Conservation (phyloP, 2,113 vertebrate species). For the Barbus barbus region DNA sequence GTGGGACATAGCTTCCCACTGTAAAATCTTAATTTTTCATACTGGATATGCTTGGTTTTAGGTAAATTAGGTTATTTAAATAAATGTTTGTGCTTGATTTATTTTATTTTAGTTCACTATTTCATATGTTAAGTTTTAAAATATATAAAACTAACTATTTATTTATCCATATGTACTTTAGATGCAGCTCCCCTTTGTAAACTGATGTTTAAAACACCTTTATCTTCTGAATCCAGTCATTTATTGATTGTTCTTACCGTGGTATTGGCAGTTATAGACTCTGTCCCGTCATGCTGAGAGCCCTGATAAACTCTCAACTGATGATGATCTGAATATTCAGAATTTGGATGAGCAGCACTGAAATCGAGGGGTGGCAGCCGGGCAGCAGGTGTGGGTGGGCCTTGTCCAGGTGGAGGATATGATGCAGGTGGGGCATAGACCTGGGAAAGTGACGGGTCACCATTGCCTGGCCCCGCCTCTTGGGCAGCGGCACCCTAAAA, state of each 20-base stretch:
- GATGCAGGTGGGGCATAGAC: conserved; percentile 76
- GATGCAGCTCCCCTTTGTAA: neutral
- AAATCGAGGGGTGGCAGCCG: conserved; percentile 76
- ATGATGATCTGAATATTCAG: conserved; percentile 76
- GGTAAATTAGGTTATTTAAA: neutral
- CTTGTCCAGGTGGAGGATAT: conserved; percentile 75
- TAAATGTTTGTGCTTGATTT: conserved; percentile 33
- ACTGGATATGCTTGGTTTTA: neutral
- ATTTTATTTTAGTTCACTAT: neutral
- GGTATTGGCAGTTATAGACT: conserved; percentile 63
- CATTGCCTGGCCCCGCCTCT: conserved; percentile 71
- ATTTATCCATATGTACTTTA: neutral
- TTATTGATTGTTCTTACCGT: conserved; percentile 62
- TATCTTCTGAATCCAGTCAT: neutral
- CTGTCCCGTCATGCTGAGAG: conserved; percentile 71
- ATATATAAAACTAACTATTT: neutral
- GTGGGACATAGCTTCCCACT: neutral
- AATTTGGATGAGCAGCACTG: conserved; percentile 63
- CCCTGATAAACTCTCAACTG: conserved; percentile 77
- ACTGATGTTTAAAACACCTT: neutral
- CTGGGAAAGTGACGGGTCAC: conserved; percentile 74
- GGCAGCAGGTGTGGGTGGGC: conserved; percentile 65
- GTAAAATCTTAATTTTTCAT: neutral
- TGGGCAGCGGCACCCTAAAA: conserved; percentile 72
- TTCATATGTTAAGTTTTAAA: neutral